Conservation (phyloP, 92 coral and sea anemone species). For the Zoanthus sociatus region DNA sequence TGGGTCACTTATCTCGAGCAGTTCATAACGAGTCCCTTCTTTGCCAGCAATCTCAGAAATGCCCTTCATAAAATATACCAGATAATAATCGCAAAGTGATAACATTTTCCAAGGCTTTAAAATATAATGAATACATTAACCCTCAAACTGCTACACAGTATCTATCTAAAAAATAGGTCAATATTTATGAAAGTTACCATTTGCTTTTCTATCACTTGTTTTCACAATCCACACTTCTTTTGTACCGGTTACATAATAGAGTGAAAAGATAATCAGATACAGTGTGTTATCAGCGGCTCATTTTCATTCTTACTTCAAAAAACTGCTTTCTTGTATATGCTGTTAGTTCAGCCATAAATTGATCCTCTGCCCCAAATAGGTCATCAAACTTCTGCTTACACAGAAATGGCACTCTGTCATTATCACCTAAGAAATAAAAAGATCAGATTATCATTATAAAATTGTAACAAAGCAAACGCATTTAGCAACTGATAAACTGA, state of each 20-base stretch:
- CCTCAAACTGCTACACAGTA: no score
- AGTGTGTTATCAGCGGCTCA: no score
- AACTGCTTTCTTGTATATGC: slow-evolving; percentile 94
- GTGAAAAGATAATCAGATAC: no score
- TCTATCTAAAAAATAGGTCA: no score
- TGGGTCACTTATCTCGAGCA: slow-evolving; percentile 96
- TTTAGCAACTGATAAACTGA: no score
- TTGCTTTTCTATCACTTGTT: no score
- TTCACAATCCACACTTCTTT: no score
- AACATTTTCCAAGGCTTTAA: background rate
- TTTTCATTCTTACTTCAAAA: slow-evolving; percentile 79
- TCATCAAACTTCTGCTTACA: slow-evolving; percentile 81
- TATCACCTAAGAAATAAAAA: slow-evolving; percentile 36
- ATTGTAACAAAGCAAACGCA: background rate
- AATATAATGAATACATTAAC: no score
- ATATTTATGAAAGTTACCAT: no score
- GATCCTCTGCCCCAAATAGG: slow-evolving; percentile 83
- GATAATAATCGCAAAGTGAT: background rate
- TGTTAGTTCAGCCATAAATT: slow-evolving; percentile 84
- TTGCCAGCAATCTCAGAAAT: slow-evolving; percentile 96
- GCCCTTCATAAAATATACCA: slow-evolving; percentile 59
- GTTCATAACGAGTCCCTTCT: slow-evolving; percentile 83
- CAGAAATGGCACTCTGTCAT: slow-evolving; percentile 56
- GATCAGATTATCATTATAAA: background rate
- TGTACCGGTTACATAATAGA: no score